phyloP scores from a whole-genome alignment of 2,797 vertebrate species.

The Schizothorax lantsangensis region DNA sequence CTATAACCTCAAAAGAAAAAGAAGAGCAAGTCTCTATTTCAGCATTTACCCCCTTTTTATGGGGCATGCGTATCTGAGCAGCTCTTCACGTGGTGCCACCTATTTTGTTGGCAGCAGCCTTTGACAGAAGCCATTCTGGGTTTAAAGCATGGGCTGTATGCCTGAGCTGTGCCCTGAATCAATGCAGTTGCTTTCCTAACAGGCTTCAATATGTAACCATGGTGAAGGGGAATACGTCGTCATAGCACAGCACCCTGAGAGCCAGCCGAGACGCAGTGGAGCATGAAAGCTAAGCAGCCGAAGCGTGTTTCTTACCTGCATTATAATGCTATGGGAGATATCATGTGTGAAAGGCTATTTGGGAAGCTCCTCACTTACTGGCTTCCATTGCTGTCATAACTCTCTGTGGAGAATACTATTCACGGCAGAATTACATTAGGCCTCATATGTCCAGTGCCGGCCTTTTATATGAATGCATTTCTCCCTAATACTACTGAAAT shows the following conservation, averaged over 20 bases:
- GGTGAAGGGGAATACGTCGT: slow-evolving; percentile 50
- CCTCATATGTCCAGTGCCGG: background rate
- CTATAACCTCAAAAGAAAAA: slow-evolving; percentile 1
- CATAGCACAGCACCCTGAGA: slow-evolving; percentile 59
- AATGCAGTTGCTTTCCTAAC: slow-evolving; percentile 64
- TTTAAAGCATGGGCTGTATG: slow-evolving; percentile 42
- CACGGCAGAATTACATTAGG: slow-evolving; percentile 9
- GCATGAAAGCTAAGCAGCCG: slow-evolving; percentile 60
- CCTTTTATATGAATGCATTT: slow-evolving; percentile 19
- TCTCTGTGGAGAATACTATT: background rate
- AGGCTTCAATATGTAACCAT: slow-evolving; percentile 62
- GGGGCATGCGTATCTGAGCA: slow-evolving; percentile 4
- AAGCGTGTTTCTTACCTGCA: slow-evolving; percentile 62
- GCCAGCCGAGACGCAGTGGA: slow-evolving; percentile 55
- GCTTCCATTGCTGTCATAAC: slow-evolving; percentile 28
- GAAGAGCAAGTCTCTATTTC: slow-evolving; percentile 1
- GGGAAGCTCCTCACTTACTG: slow-evolving; percentile 17
- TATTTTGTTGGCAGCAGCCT: slow-evolving; percentile 45
- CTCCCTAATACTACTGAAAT: background rate
- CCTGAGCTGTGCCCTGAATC: slow-evolving; percentile 56
- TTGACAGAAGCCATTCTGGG: slow-evolving; percentile 42
- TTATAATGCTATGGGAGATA: slow-evolving; percentile 60
- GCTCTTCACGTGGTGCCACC: background rate
- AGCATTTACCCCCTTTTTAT: background rate
- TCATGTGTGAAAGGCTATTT: slow-evolving; percentile 56